Evolutionary conservation across 2,113 vertebrate genomes (phyloP).

Genomic region (Thamnaconus septentrionalis): DNA sequence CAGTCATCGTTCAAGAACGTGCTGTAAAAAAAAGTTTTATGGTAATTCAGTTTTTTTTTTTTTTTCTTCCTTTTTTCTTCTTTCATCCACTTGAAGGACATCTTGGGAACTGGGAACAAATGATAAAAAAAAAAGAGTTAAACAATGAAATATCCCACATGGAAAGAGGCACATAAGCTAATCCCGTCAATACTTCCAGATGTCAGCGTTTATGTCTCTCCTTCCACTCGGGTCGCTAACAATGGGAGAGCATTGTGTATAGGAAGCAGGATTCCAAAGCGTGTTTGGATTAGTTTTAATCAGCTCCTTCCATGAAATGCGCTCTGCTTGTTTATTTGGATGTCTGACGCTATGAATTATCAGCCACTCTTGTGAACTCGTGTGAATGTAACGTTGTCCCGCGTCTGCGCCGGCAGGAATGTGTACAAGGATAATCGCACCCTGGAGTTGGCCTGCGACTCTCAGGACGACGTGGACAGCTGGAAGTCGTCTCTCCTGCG

Average conservation of each 20-base stretch:
- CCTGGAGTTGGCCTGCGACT: constrained; percentile 93
- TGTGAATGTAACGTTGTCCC: background rate
- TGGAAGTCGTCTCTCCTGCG: constrained; percentile 96
- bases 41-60: constrained; percentile 4
- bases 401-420: constrained; percentile 77
- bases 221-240: background rate
- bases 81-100: background rate
- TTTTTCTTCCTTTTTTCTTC: too few relatives aligned
- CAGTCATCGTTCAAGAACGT: constrained; percentile 11
- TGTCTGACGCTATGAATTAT: background rate
- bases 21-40: constrained; percentile 21
- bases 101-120: background rate
- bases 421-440: constrained; percentile 98
- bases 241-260: background rate
- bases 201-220: constrained; percentile 12
- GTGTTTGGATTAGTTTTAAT: background rate
- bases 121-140: background rate
- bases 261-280: background rate
- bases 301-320: background rate
- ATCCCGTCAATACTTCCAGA: constrained; percentile 32
- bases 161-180: constrained; percentile 8
- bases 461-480: constrained; percentile 96
- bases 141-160: constrained; percentile 15
- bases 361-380: background rate
- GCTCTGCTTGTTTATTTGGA: background rate